Percentiles rank a stretch among this genome's conserved stretches.
These are phyloP conservation scores for Champsocephalus gunnari DNA, from an alignment of 2,797 vertebrate species.

Conservation along the genomic window DNA sequence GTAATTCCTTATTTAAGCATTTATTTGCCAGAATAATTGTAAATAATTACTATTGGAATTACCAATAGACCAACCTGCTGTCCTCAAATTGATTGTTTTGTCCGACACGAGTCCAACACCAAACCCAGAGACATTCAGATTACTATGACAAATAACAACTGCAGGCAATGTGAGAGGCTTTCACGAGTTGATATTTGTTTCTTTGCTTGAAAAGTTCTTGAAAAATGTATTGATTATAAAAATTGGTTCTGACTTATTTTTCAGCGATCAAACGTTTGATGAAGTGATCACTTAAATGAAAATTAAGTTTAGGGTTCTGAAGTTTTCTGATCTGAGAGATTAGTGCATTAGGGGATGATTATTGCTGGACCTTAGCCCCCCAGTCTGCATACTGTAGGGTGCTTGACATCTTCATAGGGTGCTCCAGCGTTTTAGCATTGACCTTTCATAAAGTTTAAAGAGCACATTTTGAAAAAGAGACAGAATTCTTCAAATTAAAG, in stretches of 20 bases:
- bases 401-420: too few species aligned
- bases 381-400: not conserved
- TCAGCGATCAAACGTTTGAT: not conserved
- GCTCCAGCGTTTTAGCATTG: too few species aligned
- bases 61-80: fast-evolving
- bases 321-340: not conserved
- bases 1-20: not conserved
- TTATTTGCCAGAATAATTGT: not conserved
- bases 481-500: too few species aligned
- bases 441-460: too few species aligned
- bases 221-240: not conserved
- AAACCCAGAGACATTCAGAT: not conserved
- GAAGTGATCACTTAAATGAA: not conserved
- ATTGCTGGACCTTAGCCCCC: not conserved
- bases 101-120: not conserved
- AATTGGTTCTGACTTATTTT: not conserved
- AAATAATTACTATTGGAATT: not conserved
- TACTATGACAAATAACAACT: not conserved
- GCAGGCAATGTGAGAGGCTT: not conserved
- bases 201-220: not conserved
- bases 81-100: not conserved
- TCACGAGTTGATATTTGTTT: not conserved
- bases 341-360: not conserved
- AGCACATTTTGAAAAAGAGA: too few species aligned
- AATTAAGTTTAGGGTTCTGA: too few species aligned